phyloP scores from a whole-genome alignment of 1,140 invertebrate species.

The Metaphire vulgaris region DNA sequence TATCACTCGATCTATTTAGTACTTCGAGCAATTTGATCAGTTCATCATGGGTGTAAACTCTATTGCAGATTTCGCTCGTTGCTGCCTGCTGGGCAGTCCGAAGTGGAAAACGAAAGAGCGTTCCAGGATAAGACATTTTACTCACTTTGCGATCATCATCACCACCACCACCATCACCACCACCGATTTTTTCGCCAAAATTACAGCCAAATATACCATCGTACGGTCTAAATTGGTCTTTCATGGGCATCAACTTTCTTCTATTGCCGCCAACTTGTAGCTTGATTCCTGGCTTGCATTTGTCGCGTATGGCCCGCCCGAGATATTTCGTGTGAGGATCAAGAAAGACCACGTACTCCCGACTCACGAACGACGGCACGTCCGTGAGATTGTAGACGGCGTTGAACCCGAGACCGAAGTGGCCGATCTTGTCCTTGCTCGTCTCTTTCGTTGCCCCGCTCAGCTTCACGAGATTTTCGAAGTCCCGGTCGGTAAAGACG shows the following conservation, averaged over 20 bases:
- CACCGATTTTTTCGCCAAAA: constrained; percentile 17
- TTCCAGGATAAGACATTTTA: constrained; percentile 34
- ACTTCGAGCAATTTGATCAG: constrained; percentile 36
- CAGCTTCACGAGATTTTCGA: constrained; percentile 40
- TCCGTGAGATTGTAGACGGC: constrained; percentile 47
- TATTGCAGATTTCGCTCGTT: constrained; percentile 38
- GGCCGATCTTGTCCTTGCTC: constrained; percentile 37
- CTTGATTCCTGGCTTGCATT: constrained; percentile 35
- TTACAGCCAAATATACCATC: constrained; percentile 38
- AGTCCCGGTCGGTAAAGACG: constrained; percentile 39
- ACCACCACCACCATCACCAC: too few species aligned
- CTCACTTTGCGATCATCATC: too few species aligned
- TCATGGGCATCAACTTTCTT: constrained; percentile 29
- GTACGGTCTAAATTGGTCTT: constrained; percentile 39
- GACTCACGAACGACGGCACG: constrained; percentile 42
- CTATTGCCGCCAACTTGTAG: constrained; percentile 34
- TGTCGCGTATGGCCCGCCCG: constrained; percentile 29
- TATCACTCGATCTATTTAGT: constrained; percentile 34
- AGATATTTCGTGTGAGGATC: constrained; percentile 44
- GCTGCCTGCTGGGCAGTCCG: constrained; percentile 35
- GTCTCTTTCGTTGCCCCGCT: constrained; percentile 39
- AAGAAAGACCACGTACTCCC: constrained; percentile 41
- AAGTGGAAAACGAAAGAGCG: constrained; percentile 41
- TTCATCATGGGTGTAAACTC: constrained; percentile 35
- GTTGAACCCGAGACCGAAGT: constrained; percentile 46